A percentile compares a stretch with the other conserved stretches of the same genome.
phyloP scores from a whole-genome alignment of 2,797 vertebrate species.

The Lepidocolaptes lacrymiger region DNA sequence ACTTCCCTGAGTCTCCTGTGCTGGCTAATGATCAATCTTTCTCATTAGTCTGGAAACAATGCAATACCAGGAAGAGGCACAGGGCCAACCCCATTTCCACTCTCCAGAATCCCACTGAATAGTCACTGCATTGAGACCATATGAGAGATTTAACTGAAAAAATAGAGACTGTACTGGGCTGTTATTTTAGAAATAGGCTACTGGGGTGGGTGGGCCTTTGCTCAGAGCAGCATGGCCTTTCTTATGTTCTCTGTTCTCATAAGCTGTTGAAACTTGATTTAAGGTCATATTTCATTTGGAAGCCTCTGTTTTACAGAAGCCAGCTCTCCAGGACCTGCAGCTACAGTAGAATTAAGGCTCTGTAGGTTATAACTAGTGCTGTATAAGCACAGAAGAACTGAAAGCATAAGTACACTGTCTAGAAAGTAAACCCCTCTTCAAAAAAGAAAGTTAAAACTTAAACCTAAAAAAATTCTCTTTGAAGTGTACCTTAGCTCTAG shows the following conservation, averaged over 20 bases:
- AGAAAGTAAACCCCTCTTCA: not conserved
- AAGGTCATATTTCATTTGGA: conserved; percentile 52
- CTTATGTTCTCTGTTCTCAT: not conserved
- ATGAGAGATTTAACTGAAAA: not conserved
- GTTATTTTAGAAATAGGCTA: not conserved
- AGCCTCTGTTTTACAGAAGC: not conserved
- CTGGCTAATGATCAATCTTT: not conserved
- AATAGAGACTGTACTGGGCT: not conserved
- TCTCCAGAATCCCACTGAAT: not conserved
- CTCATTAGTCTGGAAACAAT: not conserved
- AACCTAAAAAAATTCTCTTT: not conserved
- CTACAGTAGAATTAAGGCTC: not conserved
- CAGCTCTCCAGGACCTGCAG: conserved; percentile 25
- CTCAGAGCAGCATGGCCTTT: not conserved
- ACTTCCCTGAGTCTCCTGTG: not conserved
- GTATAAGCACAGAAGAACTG: not conserved
- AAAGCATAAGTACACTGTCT: not conserved
- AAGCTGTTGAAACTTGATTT: conserved; percentile 37
- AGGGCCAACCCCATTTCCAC: not conserved
- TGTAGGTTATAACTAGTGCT: not conserved
- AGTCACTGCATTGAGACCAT: not conserved
- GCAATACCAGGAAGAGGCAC: not conserved
- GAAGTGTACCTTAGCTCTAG: not conserved
- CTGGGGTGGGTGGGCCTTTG: not conserved
- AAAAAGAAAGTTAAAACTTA: not conserved